Evolutionary conservation across 2,888 invertebrate genomes (phyloP).

Genomic region (Pterostichus niger): DNA sequence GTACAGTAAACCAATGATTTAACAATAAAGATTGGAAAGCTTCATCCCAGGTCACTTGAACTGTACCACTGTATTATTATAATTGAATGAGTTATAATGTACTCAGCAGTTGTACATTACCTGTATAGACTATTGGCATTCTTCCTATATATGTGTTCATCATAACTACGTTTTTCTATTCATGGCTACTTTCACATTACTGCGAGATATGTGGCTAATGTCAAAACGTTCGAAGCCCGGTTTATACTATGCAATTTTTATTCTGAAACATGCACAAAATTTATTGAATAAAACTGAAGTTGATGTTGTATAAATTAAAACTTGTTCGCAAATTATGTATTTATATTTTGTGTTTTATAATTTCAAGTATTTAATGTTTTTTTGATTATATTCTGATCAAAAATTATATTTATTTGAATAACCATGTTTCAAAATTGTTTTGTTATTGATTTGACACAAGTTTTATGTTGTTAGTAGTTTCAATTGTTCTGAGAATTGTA

Average conservation of each 20-base stretch:
- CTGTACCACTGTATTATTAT: conserved; percentile 17
- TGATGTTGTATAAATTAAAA: neutral
- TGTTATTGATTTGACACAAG: too few relatives aligned
- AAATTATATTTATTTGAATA: too few relatives aligned
- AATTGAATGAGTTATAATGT: conserved; percentile 8
- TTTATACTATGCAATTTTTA: conserved; percentile 16
- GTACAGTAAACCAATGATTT: neutral
- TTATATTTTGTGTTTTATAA: neutral
- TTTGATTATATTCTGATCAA: too few relatives aligned
- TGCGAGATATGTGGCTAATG: neutral
- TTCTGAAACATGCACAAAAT: conserved; percentile 21
- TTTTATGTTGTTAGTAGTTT: too few relatives aligned
- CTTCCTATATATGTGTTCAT: conserved; percentile 2
- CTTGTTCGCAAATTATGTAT: neutral
- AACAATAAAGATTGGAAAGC: neutral
- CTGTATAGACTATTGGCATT: conserved; percentile 11
- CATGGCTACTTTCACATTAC: conserved; percentile 17
- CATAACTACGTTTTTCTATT: neutral
- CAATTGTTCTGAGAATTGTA: too few relatives aligned
- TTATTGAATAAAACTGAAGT: conserved; percentile 16
- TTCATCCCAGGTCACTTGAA: neutral
- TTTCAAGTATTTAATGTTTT: too few relatives aligned
- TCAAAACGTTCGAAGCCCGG: neutral
- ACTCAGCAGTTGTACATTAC: too few relatives aligned
- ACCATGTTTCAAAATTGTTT: too few relatives aligned